A percentile compares a stretch with the other conserved stretches of the same genome.
Conservation (phyloP, 2,888 invertebrate species). For the Resseliella maxima region DNA sequence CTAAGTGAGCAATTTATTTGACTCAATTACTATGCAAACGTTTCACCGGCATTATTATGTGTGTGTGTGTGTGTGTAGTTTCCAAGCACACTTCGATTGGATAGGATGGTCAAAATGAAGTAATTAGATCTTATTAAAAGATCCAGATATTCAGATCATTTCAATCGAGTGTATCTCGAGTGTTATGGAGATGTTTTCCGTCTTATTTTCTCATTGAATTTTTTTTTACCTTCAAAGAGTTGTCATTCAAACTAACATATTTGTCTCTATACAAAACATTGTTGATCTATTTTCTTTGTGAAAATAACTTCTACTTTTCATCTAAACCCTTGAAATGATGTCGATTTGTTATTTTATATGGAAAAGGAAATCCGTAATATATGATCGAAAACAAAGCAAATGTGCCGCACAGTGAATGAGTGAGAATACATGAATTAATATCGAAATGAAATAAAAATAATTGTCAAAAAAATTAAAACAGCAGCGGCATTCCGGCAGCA, state of each 20-base stretch:
- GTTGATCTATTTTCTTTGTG: not conserved
- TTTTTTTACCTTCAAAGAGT: too few species aligned
- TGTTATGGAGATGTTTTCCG: not conserved
- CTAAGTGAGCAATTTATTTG: conserved; percentile 25
- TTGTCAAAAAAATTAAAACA: conserved; percentile 1
- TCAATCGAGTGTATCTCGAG: not conserved
- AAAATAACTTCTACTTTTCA: too few species aligned
- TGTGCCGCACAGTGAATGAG: too few species aligned
- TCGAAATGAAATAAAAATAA: conserved; percentile 23
- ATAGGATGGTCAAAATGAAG: not conserved
- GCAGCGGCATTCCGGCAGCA: not conserved
- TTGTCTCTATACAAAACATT: too few species aligned
- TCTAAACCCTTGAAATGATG: not conserved
- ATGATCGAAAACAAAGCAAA: not conserved
- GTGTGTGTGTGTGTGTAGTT: too few species aligned
- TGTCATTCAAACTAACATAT: too few species aligned
- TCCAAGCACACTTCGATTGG: not conserved
- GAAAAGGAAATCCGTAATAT: not conserved
- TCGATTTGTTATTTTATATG: not conserved
- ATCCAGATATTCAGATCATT: not conserved
- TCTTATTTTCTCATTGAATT: too few species aligned
- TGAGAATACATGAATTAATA: not conserved
- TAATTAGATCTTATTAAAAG: not conserved
- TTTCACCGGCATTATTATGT: not conserved
- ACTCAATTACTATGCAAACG: not conserved